A percentile compares a stretch with the other conserved stretches of the same genome.
Conservation (phyloP, 2,797 vertebrate species). For the Amniataba percoides region DNA sequence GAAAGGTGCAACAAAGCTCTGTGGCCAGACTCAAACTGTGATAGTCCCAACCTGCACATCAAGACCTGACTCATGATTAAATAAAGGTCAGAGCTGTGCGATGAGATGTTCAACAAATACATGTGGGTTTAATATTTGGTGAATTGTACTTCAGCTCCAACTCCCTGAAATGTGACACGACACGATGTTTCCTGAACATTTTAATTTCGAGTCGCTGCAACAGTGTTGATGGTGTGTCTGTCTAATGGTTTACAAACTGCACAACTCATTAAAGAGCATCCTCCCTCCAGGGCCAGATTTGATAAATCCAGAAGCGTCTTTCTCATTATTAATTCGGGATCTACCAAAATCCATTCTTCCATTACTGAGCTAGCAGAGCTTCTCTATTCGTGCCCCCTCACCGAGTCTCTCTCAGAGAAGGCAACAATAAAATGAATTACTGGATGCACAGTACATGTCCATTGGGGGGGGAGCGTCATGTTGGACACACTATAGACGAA, state of each 20-base stretch:
- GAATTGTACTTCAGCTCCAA: neutral
- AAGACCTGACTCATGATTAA: neutral
- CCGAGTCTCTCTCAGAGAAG: slow-evolving; percentile 11
- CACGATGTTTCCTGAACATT: neutral
- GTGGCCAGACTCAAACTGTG: too few species aligned
- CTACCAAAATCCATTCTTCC: slow-evolving; percentile 36
- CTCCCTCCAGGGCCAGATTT: slow-evolving; percentile 38
- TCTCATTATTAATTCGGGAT: slow-evolving; percentile 51
- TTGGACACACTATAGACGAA: slow-evolving; percentile 81
- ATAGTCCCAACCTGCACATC: too few species aligned
- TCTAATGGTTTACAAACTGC: slow-evolving; percentile 44
- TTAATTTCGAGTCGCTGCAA: slow-evolving; percentile 15
- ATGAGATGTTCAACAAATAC: neutral
- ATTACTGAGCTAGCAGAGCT: slow-evolving; percentile 26
- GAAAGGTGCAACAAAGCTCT: too few species aligned
- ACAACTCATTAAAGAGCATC: slow-evolving; percentile 32
- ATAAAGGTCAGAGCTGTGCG: neutral
- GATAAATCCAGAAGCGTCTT: slow-evolving; percentile 31
- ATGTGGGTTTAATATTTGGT: neutral
- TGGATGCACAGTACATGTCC: slow-evolving; percentile 49
- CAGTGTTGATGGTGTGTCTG: slow-evolving; percentile 10
- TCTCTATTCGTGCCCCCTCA: slow-evolving; percentile 7
- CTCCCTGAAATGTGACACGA: neutral
- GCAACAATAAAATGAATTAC: slow-evolving; percentile 35
- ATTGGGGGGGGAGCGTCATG: slow-evolving; percentile 50